phyloP scores from a whole-genome alignment of 2,113 vertebrate genomes.

The Ciconia stormi region DNA sequence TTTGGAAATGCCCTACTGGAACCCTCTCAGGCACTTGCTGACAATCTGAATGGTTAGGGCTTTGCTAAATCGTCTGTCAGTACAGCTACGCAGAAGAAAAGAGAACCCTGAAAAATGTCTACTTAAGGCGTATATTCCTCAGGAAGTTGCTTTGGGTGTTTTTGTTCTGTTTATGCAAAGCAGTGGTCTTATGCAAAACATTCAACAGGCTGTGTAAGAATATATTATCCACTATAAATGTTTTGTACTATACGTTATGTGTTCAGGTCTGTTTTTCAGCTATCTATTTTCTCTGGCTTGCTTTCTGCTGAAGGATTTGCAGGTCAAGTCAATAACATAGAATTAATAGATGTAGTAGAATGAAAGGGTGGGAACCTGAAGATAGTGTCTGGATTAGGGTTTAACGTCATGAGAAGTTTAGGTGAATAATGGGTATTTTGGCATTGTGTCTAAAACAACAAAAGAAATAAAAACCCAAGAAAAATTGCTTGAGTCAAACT shows the following conservation, averaged over 20 bases:
- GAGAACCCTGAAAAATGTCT: background rate
- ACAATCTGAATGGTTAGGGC: background rate
- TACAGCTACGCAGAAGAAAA: background rate
- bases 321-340: background rate
- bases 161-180: background rate
- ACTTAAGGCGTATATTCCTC: accelerated
- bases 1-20: background rate
- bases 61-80: background rate
- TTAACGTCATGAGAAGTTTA: background rate
- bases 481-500: background rate
- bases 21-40: background rate
- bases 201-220: background rate
- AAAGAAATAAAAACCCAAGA: background rate
- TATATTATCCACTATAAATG: background rate
- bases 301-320: background rate
- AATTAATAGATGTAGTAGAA: background rate
- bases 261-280: background rate
- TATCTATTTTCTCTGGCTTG: background rate
- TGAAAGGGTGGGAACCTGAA: background rate
- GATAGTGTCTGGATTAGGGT: background rate
- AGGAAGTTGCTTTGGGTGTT: background rate
- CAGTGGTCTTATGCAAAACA: background rate
- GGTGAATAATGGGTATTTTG: background rate
- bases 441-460: background rate
- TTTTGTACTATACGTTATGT: background rate